Conservation (phyloP, 1,140 invertebrate genomes). For the Brachystomella parvula region DNA sequence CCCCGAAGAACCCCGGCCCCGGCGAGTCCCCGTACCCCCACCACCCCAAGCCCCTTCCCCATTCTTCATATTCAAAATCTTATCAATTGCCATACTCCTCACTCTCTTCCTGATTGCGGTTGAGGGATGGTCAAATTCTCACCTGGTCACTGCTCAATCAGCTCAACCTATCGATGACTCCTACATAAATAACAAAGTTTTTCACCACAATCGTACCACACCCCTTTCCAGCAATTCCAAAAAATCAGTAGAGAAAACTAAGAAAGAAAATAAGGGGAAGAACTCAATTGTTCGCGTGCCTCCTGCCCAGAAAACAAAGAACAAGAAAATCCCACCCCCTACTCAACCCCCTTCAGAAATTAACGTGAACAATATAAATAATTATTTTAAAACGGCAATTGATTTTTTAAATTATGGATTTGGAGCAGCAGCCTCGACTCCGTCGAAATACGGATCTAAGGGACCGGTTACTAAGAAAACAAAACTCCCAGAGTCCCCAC, state of each 20-base stretch:
- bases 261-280: neutral
- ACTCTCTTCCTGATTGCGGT: neutral
- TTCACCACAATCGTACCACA: slow-evolving; percentile 7
- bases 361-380: neutral
- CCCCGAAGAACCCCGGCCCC: neutral
- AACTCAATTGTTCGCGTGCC: neutral
- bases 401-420: neutral
- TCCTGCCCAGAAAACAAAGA: neutral
- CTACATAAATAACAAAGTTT: slow-evolving; percentile 4
- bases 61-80: neutral
- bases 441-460: neutral
- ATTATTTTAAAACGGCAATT: slow-evolving; percentile 5
- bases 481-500: too few species aligned
- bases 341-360: neutral
- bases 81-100: neutral
- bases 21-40: neutral
- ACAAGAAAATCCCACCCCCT: neutral
- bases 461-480: neutral
- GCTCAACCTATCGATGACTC: neutral
- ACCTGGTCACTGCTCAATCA: neutral
- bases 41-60: neutral
- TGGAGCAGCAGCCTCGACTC: neutral
- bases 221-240: neutral
- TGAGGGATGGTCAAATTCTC: neutral
- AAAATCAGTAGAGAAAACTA: neutral